These are phyloP conservation scores for Podiceps cristatus DNA, from an alignment of 2,113 vertebrate species.

Conservation along the genomic window DNA sequence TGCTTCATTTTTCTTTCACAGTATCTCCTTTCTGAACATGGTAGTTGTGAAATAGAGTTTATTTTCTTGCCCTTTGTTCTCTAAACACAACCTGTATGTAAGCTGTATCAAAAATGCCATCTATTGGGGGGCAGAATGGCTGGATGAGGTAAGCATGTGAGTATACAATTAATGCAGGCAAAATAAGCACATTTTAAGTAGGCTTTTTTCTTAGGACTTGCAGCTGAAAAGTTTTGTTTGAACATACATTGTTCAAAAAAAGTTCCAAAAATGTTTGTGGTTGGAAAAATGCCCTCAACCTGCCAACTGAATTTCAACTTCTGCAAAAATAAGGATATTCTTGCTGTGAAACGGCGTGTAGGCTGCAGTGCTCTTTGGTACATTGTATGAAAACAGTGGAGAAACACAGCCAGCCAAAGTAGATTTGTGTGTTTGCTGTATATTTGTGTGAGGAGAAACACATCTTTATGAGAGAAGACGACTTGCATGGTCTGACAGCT, in stretches of 20 bases:
- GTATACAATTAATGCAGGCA: background rate
- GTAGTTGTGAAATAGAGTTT: background rate
- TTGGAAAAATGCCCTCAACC: slow-evolving; percentile 48
- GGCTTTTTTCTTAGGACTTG: background rate
- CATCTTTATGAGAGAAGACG: background rate
- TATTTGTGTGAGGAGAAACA: slow-evolving; percentile 28
- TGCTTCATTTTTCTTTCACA: background rate
- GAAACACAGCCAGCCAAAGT: slow-evolving; percentile 31
- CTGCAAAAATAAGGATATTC: slow-evolving; percentile 57
- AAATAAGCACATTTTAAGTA: background rate
- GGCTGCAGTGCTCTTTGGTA: slow-evolving; percentile 18
- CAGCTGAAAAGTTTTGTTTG: slow-evolving; percentile 56
- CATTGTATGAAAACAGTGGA: slow-evolving; percentile 25
- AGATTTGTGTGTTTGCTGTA: background rate
- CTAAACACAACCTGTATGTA: background rate
- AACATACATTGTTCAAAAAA: slow-evolving; percentile 1
- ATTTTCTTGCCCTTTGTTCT: background rate
- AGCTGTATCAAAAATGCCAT: background rate
- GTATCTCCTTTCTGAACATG: background rate
- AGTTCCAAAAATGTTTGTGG: slow-evolving; percentile 57
- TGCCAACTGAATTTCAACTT: slow-evolving; percentile 63
- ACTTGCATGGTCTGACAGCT: background rate
- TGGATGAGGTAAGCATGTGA: background rate
- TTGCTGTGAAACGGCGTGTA: slow-evolving; percentile 50
- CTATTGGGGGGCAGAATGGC: background rate